Conservation (phyloP, 92 coral and sea anemone species). For the Pocillopora meandrina region DNA sequence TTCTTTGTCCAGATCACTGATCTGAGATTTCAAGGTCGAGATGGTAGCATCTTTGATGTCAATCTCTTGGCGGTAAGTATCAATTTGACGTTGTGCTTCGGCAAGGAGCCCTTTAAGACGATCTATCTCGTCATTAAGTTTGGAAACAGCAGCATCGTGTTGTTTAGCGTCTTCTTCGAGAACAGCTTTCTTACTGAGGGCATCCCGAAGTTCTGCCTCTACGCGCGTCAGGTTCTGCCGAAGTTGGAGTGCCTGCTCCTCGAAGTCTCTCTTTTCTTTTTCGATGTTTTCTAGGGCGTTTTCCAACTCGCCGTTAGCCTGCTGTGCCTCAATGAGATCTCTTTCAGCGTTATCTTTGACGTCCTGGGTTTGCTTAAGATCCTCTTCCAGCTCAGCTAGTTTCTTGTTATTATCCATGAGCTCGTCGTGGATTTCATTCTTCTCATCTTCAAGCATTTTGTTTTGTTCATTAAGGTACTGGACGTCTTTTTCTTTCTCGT, state of each 20-base stretch:
- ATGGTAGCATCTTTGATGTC: constrained; percentile 86
- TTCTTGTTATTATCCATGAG: constrained; percentile 83
- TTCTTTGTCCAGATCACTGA: constrained; percentile 77
- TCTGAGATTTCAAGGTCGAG: constrained; percentile 76
- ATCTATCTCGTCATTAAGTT: constrained; percentile 81
- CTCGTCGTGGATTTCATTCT: constrained; percentile 90
- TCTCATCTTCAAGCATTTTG: constrained; percentile 95
- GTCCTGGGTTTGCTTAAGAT: constrained; percentile 71
- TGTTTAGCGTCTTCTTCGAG: constrained; percentile 83
- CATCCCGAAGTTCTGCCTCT: constrained; percentile 84
- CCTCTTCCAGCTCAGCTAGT: constrained; percentile 84
- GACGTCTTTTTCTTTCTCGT: constrained; percentile 88
- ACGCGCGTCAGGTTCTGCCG: constrained; percentile 77
- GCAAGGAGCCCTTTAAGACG: constrained; percentile 81
- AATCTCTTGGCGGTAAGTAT: constrained; percentile 71
- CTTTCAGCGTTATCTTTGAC: constrained; percentile 75
- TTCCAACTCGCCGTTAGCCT: constrained; percentile 85
- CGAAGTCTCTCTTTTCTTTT: constrained; percentile 83
- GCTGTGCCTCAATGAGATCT: constrained; percentile 78
- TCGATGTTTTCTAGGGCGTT: constrained; percentile 80
- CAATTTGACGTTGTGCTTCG: constrained; percentile 83
- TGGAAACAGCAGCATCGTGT: constrained; percentile 69
- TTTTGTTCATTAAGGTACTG: constrained; percentile 87
- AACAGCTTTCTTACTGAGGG: constrained; percentile 71
- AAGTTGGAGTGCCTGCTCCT: constrained; percentile 81